A percentile compares a stretch with the other conserved stretches of the same genome.
These are phyloP conservation scores for Brachyhypopomus occidentalis DNA, from an alignment of 2,113 vertebrate species.

Conservation along the genomic window DNA sequence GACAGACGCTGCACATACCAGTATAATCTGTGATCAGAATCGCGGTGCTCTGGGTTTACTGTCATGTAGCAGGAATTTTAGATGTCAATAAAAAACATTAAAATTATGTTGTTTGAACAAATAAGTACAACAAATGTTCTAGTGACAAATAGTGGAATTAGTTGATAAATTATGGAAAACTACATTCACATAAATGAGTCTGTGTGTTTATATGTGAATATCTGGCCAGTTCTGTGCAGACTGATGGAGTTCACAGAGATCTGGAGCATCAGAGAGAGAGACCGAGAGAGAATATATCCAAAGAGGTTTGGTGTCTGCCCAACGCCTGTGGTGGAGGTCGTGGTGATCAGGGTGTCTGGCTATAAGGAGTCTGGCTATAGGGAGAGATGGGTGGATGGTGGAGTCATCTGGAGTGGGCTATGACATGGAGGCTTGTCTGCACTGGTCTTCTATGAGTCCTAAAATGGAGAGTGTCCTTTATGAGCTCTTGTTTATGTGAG, in stretches of 20 bases:
- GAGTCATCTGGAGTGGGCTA: not conserved
- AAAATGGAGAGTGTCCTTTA: slow-evolving; percentile 27
- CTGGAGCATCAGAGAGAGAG: not conserved
- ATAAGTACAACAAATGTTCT: no score
- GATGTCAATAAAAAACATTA: no score
- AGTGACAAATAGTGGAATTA: no score
- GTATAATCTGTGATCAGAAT: no score
- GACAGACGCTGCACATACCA: no score
- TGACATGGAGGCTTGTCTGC: not conserved
- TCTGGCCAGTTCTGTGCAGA: not conserved
- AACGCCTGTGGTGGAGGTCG: not conserved
- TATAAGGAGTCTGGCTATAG: not conserved
- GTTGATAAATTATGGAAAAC: no score
- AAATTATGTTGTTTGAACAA: no score
- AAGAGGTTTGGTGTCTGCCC: not conserved
- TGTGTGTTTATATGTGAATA: not conserved
- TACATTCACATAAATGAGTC: no score
- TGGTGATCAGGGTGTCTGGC: not conserved
- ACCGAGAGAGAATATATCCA: not conserved
- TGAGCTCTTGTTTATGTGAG: slow-evolving; percentile 31
- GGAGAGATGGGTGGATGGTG: not conserved
- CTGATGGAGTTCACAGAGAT: not conserved
- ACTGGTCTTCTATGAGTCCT: slow-evolving; percentile 15
- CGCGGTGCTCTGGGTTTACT: no score
- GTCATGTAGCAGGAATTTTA: no score